Conservation (phyloP, 2,888 invertebrate species). For the Andrena fulva region DNA sequence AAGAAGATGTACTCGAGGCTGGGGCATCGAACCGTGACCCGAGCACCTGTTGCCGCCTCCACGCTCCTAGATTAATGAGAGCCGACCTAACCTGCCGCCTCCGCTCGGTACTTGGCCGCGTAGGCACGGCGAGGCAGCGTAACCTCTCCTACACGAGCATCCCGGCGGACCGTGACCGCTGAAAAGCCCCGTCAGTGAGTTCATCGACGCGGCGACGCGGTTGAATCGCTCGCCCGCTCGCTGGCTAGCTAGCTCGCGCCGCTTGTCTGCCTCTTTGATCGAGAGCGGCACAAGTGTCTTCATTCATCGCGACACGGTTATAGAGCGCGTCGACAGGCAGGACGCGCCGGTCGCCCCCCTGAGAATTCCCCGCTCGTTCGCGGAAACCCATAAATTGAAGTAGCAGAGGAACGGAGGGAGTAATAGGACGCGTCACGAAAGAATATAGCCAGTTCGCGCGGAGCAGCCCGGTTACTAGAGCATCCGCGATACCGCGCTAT, state of each 20-base stretch:
- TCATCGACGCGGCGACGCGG: conserved; percentile 49
- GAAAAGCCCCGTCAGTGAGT: conserved; percentile 42
- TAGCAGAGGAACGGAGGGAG: too few relatives aligned
- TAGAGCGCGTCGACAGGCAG: conserved; percentile 11
- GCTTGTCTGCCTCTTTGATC: conserved; percentile 47
- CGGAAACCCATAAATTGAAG: conserved; percentile 42
- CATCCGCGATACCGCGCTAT: conserved; percentile 51
- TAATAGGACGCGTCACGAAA: not conserved
- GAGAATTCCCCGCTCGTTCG: conserved; percentile 28
- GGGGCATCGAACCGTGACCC: conserved; percentile 82
- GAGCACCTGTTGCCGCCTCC: conserved; percentile 82
- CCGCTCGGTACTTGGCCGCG: conserved; percentile 50
- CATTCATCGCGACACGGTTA: conserved; percentile 35
- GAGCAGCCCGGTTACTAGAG: conserved; percentile 43
- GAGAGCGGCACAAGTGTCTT: conserved; percentile 45
- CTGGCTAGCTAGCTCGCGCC: not conserved
- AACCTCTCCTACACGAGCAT: conserved; percentile 34
- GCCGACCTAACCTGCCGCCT: conserved; percentile 68
- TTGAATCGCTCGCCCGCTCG: conserved; percentile 16
- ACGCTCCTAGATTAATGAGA: conserved; percentile 73
- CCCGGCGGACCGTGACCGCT: conserved; percentile 53
- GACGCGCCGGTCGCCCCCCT: not conserved
- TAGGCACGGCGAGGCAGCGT: conserved; percentile 39
- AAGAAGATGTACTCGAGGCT: conserved; percentile 55
- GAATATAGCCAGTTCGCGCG: not conserved